Evolutionary conservation across 1,140 invertebrate species (phyloP), one percentile per base, ranked within the genome.

Genomic region (Yoshiicerus persimilis): DNA sequence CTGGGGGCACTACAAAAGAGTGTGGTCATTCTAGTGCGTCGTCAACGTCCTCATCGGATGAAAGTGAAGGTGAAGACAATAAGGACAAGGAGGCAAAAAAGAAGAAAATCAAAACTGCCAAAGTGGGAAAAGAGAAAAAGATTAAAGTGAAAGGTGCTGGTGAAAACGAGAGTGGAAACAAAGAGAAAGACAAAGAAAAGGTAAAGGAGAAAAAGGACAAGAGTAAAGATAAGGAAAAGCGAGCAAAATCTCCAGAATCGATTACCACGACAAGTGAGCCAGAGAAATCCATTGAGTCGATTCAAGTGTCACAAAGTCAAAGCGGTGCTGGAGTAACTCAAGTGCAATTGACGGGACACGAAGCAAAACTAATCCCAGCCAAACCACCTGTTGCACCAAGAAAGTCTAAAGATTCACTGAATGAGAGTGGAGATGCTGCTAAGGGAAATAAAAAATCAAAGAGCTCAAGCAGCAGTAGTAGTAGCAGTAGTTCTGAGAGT

Each of bases 321-420:
- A 80, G 75, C 32, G 30, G 32, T 86, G 23, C 8, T n/a, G 25
- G 77, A 38, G 23, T 38, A 16, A 27, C 86, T 32, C 25, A 27
- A 87, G 27, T 62, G 9, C 34, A 23, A 27, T 38, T 87, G 62
- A 39, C 86, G 36, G 70, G 70, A 23, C 88, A 89, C 27, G 75
- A 84, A 41, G 70, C 77, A 36, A 85, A 87, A 56, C 64, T 80
- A n/a, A 23, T 80, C 32, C 75, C 75, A 1, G 75, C 75, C 10
- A 90, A 90, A 56, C 87, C 89, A 87, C 87, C 87, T 87, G 89
- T 88, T n/a, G 85, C 41, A 25, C 87, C 89, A 9, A 87, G 86
- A 30, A 86, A 88, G 32, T 88, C 89, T 56, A 64, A 86, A 86
- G 87, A 87, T 11, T 88, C 84, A 9, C 75, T 80, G 16, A 80